Conservation (phyloP, 2,888 invertebrate species). For the Steromphala cineraria region DNA sequence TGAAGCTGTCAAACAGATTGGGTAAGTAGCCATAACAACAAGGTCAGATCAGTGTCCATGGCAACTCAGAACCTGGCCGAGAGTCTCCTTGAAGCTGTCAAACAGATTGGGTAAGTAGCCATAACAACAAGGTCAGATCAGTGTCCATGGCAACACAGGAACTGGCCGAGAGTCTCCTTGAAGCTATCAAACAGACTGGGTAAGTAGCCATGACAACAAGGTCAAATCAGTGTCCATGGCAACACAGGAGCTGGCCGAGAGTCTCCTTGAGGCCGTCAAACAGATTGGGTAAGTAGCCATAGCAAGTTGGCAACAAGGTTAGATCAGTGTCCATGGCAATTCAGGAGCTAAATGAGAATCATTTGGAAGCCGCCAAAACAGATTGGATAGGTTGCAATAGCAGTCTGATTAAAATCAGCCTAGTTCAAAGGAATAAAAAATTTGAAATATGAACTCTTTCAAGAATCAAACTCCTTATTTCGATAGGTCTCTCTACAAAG, state of each 20-base stretch:
- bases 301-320: neutral
- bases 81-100: constrained; percentile 55
- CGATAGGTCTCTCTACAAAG: no score
- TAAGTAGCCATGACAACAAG: constrained; percentile 30
- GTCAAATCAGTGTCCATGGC: neutral
- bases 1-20: constrained; percentile 68
- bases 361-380: constrained; percentile 65
- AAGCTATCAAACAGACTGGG: constrained; percentile 69
- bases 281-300: constrained; percentile 61
- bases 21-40: constrained; percentile 45
- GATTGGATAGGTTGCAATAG: constrained; percentile 57
- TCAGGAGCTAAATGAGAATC: neutral
- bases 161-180: constrained; percentile 63
- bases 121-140: neutral
- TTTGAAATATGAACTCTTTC: no score
- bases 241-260: neutral
- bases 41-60: neutral
- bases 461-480: no score
- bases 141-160: constrained; percentile 50
- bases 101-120: constrained; percentile 63
- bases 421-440: no score
- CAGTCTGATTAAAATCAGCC: no score
- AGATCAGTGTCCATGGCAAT: neutral
- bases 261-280: constrained; percentile 59
- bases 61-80: neutral